phyloP scores from a whole-genome alignment of 2,888 invertebrate species.

The Acanthococcus lagerstroemiae region DNA sequence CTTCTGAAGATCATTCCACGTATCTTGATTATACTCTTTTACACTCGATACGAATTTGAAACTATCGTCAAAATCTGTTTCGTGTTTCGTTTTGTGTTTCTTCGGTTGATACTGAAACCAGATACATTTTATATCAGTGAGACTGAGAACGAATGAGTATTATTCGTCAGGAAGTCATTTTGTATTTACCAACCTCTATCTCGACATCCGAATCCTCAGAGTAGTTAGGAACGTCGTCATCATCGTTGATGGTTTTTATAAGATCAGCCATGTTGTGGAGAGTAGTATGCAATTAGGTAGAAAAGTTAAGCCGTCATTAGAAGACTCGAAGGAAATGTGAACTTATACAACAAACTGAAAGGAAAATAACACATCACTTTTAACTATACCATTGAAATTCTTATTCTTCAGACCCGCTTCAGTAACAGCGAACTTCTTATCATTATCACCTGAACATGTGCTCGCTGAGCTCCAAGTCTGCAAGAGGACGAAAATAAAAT shows the following conservation, averaged over 20 bases:
- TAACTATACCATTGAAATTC: too few relatives aligned
- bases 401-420: too few relatives aligned
- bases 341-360: too few relatives aligned
- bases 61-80: slow-evolving; percentile 65
- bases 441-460: too few relatives aligned
- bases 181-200: slow-evolving; percentile 62
- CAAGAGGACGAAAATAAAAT: too few relatives aligned
- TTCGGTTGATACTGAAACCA: slow-evolving; percentile 67
- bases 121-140: not conserved
- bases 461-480: too few relatives aligned
- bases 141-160: not conserved
- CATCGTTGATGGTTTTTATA: slow-evolving; percentile 74
- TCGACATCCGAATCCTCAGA: slow-evolving; percentile 69
- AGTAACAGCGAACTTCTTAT: too few relatives aligned
- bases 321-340: too few relatives aligned
- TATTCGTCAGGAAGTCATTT: not conserved
- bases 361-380: too few relatives aligned
- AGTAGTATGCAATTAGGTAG: too few relatives aligned
- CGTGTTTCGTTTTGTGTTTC: slow-evolving; percentile 59
- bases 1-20: slow-evolving; percentile 68
- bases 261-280: slow-evolving; percentile 51
- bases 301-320: too few relatives aligned
- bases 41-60: slow-evolving; percentile 70
- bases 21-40: slow-evolving; percentile 69
- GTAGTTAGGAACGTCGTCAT: slow-evolving; percentile 66